Percentiles rank a stretch among this genome's conserved stretches.
phyloP scores from a whole-genome alignment of 2,113 vertebrate species.

The Piaya cayana region DNA sequence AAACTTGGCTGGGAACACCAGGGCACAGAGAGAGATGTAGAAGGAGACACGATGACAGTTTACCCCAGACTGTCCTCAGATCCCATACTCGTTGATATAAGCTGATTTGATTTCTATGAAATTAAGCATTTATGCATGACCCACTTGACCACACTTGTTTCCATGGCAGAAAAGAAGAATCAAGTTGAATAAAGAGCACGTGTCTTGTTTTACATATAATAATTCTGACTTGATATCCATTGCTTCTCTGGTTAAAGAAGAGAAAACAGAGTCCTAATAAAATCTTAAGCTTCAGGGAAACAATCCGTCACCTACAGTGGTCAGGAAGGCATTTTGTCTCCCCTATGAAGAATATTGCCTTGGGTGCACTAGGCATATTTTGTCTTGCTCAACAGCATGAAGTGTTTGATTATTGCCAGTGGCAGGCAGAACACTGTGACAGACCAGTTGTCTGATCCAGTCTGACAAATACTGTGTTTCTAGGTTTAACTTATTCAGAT shows the following conservation, averaged over 20 bases:
- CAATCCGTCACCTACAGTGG: neutral
- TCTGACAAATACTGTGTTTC: constrained; percentile 37
- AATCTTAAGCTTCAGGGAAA: neutral
- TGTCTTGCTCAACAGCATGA: neutral
- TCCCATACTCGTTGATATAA: neutral
- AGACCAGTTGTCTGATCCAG: constrained; percentile 1
- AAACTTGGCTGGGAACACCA: neutral
- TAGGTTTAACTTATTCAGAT: constrained; percentile 27
- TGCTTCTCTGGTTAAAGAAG: neutral
- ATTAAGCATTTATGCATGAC: neutral
- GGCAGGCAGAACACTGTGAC: neutral
- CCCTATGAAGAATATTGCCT: neutral
- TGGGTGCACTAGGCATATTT: neutral
- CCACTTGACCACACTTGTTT: neutral
- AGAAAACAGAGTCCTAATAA: neutral
- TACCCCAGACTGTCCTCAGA: neutral
- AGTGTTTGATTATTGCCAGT: neutral
- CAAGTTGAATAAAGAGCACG: neutral
- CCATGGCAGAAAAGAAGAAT: neutral
- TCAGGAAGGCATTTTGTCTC: neutral
- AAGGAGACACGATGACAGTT: neutral
- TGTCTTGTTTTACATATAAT: neutral
- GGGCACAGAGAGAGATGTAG: neutral
- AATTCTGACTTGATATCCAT: neutral
- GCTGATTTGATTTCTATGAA: neutral